Evolutionary conservation across 2,113 vertebrate genomes (phyloP).

Genomic region (Brachypodius melanocephalos): DNA sequence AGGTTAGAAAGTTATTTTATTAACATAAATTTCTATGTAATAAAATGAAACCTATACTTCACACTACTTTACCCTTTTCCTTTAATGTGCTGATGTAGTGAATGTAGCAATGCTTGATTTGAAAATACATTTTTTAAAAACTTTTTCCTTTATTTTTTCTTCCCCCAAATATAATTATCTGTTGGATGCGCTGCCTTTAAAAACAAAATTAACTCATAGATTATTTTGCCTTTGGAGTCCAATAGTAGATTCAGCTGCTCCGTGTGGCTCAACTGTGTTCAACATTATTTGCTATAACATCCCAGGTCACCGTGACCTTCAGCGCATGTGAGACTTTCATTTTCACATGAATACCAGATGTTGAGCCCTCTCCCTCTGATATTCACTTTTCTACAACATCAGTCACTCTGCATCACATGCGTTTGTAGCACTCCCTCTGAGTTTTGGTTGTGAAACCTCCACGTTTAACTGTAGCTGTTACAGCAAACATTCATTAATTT

Average conservation of each 20-base stretch:
- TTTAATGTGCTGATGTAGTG: background rate
- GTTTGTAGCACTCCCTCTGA: background rate
- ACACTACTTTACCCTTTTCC: background rate
- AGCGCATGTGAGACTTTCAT: background rate
- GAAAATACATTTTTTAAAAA: background rate
- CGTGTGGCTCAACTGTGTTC: background rate
- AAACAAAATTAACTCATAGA: background rate
- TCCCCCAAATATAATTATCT: background rate
- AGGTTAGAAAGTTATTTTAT: background rate
- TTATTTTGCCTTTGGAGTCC: background rate
- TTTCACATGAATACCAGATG: constrained; percentile 14
- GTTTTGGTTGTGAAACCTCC: background rate
- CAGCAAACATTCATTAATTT: background rate
- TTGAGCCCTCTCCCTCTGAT: background rate
- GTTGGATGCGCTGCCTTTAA: background rate
- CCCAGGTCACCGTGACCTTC: constrained; percentile 33
- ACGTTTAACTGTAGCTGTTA: background rate
- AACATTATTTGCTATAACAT: background rate
- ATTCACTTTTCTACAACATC: background rate
- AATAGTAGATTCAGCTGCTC: background rate
- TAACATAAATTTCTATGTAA: background rate
- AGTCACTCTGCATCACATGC: background rate
- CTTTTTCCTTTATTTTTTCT: background rate
- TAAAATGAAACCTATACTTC: background rate
- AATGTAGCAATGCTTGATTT: background rate